Evolutionary conservation across 2,797 vertebrate genomes (phyloP).

Genomic region (Alectoris magna): DNA sequence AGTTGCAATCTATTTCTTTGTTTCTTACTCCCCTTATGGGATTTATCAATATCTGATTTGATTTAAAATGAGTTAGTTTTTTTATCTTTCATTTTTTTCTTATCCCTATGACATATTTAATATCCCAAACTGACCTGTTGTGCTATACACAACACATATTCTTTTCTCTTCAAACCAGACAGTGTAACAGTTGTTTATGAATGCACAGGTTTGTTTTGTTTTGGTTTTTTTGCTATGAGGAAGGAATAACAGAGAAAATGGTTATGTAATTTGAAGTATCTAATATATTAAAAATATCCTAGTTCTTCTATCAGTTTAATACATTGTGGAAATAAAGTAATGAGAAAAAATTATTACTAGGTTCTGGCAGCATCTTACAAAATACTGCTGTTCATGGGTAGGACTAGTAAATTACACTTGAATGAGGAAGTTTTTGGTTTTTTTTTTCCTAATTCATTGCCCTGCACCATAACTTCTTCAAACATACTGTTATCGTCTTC

Average conservation of each 20-base stretch:
- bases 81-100: not conserved
- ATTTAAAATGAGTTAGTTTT: not conserved
- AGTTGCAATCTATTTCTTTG: not conserved
- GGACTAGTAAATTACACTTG: not conserved
- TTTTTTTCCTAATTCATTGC: not conserved
- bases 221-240: not conserved
- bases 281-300: not conserved
- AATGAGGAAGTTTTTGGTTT: not conserved
- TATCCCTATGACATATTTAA: not conserved
- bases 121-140: not conserved
- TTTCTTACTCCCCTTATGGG: not conserved
- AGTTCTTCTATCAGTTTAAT: not conserved
- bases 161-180: not conserved
- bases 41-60: not conserved
- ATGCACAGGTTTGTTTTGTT: accelerated
- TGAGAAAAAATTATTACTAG: not conserved
- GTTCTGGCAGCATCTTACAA: not conserved
- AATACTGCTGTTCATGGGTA: not conserved
- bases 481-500: not conserved
- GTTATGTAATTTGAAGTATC: not conserved
- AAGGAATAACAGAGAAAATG: not conserved
- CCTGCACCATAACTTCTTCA: not conserved
- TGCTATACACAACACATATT: not conserved
- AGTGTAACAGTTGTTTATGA: not conserved
- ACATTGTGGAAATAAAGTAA: not conserved